Evolutionary conservation across 1,140 invertebrate genomes (phyloP).

Genomic region (Capitella teleta): DNA sequence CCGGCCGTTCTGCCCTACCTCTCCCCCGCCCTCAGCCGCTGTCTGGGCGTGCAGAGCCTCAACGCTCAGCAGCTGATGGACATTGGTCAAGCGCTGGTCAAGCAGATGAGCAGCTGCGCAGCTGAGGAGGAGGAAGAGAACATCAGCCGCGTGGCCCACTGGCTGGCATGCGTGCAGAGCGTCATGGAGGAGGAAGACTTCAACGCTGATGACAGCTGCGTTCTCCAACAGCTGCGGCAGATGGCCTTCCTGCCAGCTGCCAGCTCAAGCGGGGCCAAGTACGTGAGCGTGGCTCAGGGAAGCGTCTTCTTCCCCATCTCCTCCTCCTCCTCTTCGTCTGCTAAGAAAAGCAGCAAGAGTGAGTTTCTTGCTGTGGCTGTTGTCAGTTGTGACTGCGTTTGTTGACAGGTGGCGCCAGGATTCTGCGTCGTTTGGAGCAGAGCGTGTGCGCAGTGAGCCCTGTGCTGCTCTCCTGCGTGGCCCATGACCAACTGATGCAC

Average conservation of each 20-base stretch:
- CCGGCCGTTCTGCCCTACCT: constrained; percentile 20
- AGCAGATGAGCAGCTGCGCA: not conserved
- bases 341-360: not conserved
- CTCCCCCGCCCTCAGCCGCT: constrained; percentile 20
- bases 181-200: not conserved
- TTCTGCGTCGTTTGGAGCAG: not conserved
- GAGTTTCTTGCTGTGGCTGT: too few relatives aligned
- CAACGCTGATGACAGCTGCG: not conserved
- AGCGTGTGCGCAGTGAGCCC: constrained; percentile 29
- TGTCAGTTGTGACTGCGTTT: not conserved
- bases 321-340: not conserved
- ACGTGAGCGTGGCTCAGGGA: not conserved
- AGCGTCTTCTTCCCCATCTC: not conserved
- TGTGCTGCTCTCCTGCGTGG: constrained; percentile 21
- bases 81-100: constrained; percentile 23
- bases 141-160: not conserved
- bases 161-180: not conserved
- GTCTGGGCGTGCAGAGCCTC: constrained; percentile 28
- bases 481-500: constrained; percentile 27
- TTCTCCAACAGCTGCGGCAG: not conserved
- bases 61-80: constrained; percentile 29
- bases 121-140: not conserved
- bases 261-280: not conserved
- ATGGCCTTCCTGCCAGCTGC: not conserved
- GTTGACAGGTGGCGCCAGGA: not conserved